Percentiles rank a stretch among this genome's conserved stretches.
These are phyloP conservation scores for Apeltes quadracus DNA, from an alignment of 2,113 vertebrate species.

Conservation along the genomic window DNA sequence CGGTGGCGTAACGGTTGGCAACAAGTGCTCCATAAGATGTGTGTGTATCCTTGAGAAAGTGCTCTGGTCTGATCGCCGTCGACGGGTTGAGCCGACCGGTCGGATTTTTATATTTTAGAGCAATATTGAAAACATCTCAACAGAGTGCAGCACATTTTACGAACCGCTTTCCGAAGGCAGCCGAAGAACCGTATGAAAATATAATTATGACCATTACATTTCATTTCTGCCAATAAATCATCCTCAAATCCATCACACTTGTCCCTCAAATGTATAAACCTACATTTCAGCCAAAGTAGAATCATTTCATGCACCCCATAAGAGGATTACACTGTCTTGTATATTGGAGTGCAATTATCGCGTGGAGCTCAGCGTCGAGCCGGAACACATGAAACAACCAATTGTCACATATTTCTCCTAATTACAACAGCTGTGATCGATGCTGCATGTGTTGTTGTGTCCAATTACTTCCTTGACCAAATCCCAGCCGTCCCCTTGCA, in stretches of 20 bases:
- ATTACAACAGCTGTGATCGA: conserved; percentile 74
- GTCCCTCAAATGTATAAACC: conserved; percentile 1
- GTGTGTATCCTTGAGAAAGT: not conserved
- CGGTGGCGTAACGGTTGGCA: conserved; percentile 45
- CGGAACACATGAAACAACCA: conserved; percentile 43
- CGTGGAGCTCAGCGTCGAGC: conserved; percentile 8
- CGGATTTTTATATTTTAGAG: not conserved
- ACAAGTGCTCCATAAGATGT: not conserved
- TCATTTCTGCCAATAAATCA: not conserved
- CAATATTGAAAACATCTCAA: not conserved
- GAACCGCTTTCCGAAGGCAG: not conserved
- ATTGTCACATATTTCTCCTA: conserved; percentile 69
- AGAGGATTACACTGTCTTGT: not conserved
- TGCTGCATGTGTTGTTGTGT: conserved; percentile 57
- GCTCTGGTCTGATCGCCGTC: not conserved
- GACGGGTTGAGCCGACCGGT: not conserved
- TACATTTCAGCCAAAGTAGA: conserved; percentile 17
- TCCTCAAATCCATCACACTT: not conserved
- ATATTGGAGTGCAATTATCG: conserved; percentile 20
- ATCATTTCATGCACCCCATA: not conserved
- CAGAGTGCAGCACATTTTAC: not conserved
- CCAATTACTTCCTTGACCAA: conserved; percentile 75
- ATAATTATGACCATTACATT: not conserved
- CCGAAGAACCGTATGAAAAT: not conserved
- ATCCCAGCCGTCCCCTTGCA: conserved; percentile 63